Percentiles rank a stretch among this genome's conserved stretches.
Evolutionary conservation across 2,888 invertebrate species (phyloP).

Genomic region (Tiphia femorata): DNA sequence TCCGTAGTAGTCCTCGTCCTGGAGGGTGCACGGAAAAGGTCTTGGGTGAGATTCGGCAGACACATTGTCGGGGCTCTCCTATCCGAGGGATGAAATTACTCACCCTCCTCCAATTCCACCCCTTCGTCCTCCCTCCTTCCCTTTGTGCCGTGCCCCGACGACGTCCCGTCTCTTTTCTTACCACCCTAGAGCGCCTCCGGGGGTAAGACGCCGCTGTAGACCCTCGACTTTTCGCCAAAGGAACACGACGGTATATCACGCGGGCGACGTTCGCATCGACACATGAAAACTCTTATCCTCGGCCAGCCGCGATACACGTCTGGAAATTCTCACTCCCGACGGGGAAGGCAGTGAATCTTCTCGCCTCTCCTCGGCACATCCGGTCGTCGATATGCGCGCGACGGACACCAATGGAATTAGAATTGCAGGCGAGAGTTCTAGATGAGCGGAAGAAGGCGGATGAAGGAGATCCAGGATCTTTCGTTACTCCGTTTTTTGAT

Average conservation of each 20-base stretch:
- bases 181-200: neutral
- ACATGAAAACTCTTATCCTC: slow-evolving; percentile 24
- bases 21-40: too few relatives aligned
- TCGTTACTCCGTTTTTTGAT: too few relatives aligned
- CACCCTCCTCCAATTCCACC: neutral
- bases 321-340: slow-evolving; percentile 8
- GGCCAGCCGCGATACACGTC: slow-evolving; percentile 15
- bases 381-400: too few relatives aligned
- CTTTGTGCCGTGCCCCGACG: neutral
- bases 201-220: neutral
- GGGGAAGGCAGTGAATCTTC: too few relatives aligned
- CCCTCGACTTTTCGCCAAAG: slow-evolving; percentile 16
- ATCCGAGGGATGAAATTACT: slow-evolving; percentile 18
- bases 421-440: too few relatives aligned
- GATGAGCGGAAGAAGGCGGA: too few relatives aligned
- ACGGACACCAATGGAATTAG: too few relatives aligned
- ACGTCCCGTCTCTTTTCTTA: neutral
- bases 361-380: too few relatives aligned
- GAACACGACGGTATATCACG: slow-evolving; percentile 33
- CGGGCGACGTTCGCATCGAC: slow-evolving; percentile 32
- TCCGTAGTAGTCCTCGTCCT: neutral
- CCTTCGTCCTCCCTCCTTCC: neutral
- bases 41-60: slow-evolving; percentile 14
- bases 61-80: slow-evolving; percentile 14
- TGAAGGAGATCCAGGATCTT: too few relatives aligned